Evolutionary conservation across 2,797 vertebrate species (phyloP), one percentile per base, ranked within the genome.

Genomic region (Alca torda): DNA sequence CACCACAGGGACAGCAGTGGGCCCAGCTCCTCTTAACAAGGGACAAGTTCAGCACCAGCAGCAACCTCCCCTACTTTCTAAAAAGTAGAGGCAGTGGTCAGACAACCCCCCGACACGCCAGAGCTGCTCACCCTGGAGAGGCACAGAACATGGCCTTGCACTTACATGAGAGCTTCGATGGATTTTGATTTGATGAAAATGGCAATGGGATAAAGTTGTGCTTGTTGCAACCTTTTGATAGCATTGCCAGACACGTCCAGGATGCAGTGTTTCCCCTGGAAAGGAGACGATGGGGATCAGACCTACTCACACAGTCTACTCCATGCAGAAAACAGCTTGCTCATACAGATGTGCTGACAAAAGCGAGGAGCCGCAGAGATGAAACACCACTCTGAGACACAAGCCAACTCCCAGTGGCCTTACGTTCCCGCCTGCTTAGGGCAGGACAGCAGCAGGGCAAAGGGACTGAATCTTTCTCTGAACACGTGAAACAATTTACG

Each of bases 101-200:
- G 24, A 45, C 43, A 23, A 48, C 13, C 17, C 16, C 50, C 43
- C 3, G 7, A 23, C 5, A 6, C 3, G n/a, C 77, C 79, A 59
- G 67, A 59, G 64, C 69, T 23, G 31, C 60, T 33, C 5, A 7
- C 63, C 61, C 59, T 33, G 37, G 11, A 88, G 31, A 26, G 31
- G 19, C 64, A 28, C 26, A 80, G 45, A 46, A 86, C 26, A n/a
- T 2, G 2, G 60, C 1, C 3, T 24, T 83, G 68, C 72, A 99
- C 99, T 99, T 98, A 99, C 99, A 99, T 99, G 96, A 99, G 99
- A 54, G 99, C 99, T 98, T 99, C 99, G 69, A 99, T 98, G 89
- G 99, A 99, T 99, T 99, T 99, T 98, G 99, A 99, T 99, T 99
- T 99, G 98, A 99, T 99, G 98, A 99, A 99, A 98, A 99, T 99